Conservation (phyloP, 2,888 invertebrate genomes). For the Scaptomyza flava region DNA sequence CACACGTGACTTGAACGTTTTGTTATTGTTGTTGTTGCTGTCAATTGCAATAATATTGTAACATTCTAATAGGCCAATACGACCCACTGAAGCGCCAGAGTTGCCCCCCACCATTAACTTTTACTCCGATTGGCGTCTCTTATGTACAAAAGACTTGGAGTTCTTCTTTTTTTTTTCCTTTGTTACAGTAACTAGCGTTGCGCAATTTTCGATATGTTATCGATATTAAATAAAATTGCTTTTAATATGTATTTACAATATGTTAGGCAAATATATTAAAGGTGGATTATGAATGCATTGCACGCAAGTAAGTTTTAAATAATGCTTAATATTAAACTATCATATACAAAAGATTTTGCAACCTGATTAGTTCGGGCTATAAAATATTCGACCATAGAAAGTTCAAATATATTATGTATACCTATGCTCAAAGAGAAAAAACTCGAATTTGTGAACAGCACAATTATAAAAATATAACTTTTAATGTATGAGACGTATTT, state of each 20-base stretch:
- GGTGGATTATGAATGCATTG: too few relatives aligned
- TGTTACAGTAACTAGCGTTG: background rate
- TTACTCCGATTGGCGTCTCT: constrained; percentile 1
- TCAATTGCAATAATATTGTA: constrained; percentile 79
- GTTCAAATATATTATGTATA: too few relatives aligned
- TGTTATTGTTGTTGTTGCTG: constrained; percentile 21
- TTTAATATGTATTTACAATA: too few relatives aligned
- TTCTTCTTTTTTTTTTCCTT: background rate
- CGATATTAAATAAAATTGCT: background rate
- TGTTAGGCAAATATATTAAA: too few relatives aligned
- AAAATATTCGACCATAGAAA: too few relatives aligned
- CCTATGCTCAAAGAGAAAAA: background rate
- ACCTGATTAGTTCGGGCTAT: too few relatives aligned
- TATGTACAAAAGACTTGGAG: constrained; percentile 29
- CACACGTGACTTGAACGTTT: constrained; percentile 49
- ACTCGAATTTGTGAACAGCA: too few relatives aligned
- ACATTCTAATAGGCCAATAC: constrained; percentile 81
- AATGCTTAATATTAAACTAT: too few relatives aligned
- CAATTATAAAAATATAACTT: too few relatives aligned
- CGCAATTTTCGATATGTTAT: constrained; percentile 16
- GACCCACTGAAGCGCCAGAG: constrained; percentile 46
- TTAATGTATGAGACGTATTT: too few relatives aligned
- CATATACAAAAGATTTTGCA: too few relatives aligned
- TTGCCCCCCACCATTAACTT: constrained; percentile 6
- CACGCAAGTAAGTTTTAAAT: too few relatives aligned